Evolutionary conservation across 2,888 invertebrate genomes (phyloP), one percentile per base, ranked within the genome.

Genomic region (Plagodis pulveraria): DNA sequence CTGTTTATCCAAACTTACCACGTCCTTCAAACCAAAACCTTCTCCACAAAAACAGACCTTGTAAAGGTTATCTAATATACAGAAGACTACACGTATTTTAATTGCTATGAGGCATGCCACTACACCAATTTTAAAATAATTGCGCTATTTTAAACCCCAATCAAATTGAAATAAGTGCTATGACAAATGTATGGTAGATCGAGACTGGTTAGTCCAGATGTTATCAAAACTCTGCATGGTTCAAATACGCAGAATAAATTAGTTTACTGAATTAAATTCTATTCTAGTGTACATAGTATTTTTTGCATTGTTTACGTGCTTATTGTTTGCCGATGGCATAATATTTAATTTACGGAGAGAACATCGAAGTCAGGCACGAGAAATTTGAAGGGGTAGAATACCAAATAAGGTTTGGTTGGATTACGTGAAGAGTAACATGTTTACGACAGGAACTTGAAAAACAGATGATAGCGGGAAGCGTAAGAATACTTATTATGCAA

Each of bases 91-190:
- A 58, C 54, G 53, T 51, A 55, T 59, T 54, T 41, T 68, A 68
- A 68, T 66, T 59, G 57, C 46, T 22, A 35, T 63, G 66, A 57
- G 56, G 63, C 68, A 68, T 63, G 64, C 66, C 32, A 63, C 33
- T 42, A 52, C 41, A 41, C 11, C 38, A 47, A 32, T 22, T 44
- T 43, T 47, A 43, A 35, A 50, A 48, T 6, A 8, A 51, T 8
- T 35, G 36, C 40, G 11, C 45, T 1, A 54, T 33, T 50, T 46
- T 38, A 11, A 43, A 50, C 58, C 46, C 54, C 46, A 54, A 7
- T 0, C 0, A 2, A 5, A 42, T 32, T 5, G 6, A 1, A 0
- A 33, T 53, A 58, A 36, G 38, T 22, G 11, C 32, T 12, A n/a
- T 6, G 32, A 12, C 35, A 43, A 11, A n/a, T 12, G 33, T 43